Base-by-base conservation (phyloP, 1,140 invertebrate species). In the Prorops nasuta region DNA sequence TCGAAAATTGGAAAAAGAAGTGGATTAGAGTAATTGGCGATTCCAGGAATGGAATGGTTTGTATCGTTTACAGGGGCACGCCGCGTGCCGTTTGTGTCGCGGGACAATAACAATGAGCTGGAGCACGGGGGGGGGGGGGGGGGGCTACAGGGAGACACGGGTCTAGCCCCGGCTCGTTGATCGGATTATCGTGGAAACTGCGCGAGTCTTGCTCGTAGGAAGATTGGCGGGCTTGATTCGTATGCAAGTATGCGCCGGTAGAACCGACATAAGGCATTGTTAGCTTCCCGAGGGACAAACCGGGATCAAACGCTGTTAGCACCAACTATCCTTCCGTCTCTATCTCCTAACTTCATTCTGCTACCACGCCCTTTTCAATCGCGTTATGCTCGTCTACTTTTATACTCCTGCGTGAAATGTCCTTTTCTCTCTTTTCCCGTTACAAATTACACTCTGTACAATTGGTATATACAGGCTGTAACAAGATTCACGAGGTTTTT, bases 191-290 rank as follows among this genome's bases (percentile, higher is more conserved):
- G 44, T 49, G 52, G 58, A 55, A 60, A 59, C 48, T 59, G 37
- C 44, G 36, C 49, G 44, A 49, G 35, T 46, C 35, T 20, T 35
- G 21, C 44, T 49, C 21, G 45, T 49, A 34, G 44, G 35, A 31
- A 20, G 31, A 31, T 38, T 41, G 42, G 52, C 18, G 41, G 43
- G 38, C 51, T 38, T 34, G 41, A 37, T 44, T 39, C n/a, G 20
- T 14, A 32, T 35, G 31, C 28, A 21, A 44, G 43, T 44, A 35
- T 14, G 9, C n/a, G 19, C 3, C 15, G 19, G 22, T 14, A 15
- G 32, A 58, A 60, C 37, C 21, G 56, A 55, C 58, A 60, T 60
- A 60, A 60, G 58, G 58, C 58, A 59, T 60, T 60, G 58, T 60
- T 60, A 60, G 44, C 32, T 9, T 58, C 51, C 54, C 58, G 9